Evolutionary conservation across 2,888 invertebrate species (phyloP).

Genomic region (Achlya flavicornis): DNA sequence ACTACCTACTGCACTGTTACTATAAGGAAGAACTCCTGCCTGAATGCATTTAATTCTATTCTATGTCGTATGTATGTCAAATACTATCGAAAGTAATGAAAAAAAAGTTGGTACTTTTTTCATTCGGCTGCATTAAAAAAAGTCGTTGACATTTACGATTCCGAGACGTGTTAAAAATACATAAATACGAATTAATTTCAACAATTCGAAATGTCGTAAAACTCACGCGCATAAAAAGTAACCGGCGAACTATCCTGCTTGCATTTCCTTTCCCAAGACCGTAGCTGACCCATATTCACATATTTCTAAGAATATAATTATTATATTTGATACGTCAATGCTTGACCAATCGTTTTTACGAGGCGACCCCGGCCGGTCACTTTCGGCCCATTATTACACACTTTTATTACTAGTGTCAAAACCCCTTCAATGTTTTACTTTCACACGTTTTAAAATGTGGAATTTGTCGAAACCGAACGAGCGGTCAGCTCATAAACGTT

Average conservation of each 20-base stretch:
- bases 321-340: slow-evolving; percentile 66
- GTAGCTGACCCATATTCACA: slow-evolving; percentile 72
- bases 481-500: slow-evolving; percentile 71
- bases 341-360: slow-evolving; percentile 78
- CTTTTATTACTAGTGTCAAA: slow-evolving; percentile 60
- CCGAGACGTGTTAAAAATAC: background rate
- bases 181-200: slow-evolving; percentile 4
- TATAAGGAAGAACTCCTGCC: background rate
- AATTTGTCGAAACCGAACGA: slow-evolving; percentile 67
- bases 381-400: slow-evolving; percentile 44
- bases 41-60: background rate
- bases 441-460: slow-evolving; percentile 78
- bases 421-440: slow-evolving; percentile 73
- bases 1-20: background rate
- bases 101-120: background rate
- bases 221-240: slow-evolving; percentile 24
- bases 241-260: slow-evolving; percentile 21
- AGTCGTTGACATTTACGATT: slow-evolving; percentile 10
- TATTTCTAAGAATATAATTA: slow-evolving; percentile 58
- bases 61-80: background rate
- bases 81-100: background rate
- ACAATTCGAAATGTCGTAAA: slow-evolving; percentile 14
- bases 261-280: slow-evolving; percentile 78
- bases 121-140: slow-evolving; percentile 2
- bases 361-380: slow-evolving; percentile 62